Conservation (phyloP, 2,888 invertebrate species). For the Aspidapion aeneum region DNA sequence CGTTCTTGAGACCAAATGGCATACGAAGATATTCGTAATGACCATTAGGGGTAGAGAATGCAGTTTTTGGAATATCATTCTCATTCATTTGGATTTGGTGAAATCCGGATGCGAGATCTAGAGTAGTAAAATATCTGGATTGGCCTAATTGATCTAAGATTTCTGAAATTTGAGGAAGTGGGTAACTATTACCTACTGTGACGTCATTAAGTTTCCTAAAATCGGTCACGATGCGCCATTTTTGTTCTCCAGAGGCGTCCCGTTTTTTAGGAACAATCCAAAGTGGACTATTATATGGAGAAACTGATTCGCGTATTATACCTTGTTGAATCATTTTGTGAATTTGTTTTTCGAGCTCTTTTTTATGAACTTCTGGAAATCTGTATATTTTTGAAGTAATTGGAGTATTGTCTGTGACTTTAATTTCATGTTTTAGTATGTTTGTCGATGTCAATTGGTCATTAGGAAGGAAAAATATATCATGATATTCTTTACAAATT, state of each 20-base stretch:
- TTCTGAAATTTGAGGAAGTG: conserved; percentile 40
- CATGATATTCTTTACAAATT: conserved; percentile 29
- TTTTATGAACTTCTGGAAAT: conserved; percentile 27
- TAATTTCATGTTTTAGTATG: neutral
- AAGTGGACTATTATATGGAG: conserved; percentile 29
- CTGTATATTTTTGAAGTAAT: conserved; percentile 33
- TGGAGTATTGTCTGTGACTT: conserved; percentile 24
- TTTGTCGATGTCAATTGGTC: neutral
- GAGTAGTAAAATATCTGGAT: conserved; percentile 39
- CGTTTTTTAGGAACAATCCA: conserved; percentile 37
- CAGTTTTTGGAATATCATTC: too few species aligned
- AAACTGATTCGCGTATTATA: conserved; percentile 31
- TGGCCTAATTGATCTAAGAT: conserved; percentile 42
- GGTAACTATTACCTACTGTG: conserved; percentile 39
- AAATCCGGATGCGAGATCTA: conserved; percentile 43
- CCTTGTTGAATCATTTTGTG: too few species aligned
- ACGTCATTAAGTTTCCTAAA: conserved; percentile 37
- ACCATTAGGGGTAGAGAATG: conserved; percentile 37
- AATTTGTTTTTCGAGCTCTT: neutral
- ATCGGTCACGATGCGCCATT: neutral
- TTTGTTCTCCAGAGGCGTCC: conserved; percentile 12
- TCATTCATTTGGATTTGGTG: conserved; percentile 40
- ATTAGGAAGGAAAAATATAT: conserved; percentile 28
- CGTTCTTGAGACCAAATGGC: conserved; percentile 44
- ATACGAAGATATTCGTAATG: conserved; percentile 40